Percentiles rank a stretch among this genome's conserved stretches.
Evolutionary conservation across 2,797 vertebrate species (phyloP).

Genomic region (Carcharodon carcharias): DNA sequence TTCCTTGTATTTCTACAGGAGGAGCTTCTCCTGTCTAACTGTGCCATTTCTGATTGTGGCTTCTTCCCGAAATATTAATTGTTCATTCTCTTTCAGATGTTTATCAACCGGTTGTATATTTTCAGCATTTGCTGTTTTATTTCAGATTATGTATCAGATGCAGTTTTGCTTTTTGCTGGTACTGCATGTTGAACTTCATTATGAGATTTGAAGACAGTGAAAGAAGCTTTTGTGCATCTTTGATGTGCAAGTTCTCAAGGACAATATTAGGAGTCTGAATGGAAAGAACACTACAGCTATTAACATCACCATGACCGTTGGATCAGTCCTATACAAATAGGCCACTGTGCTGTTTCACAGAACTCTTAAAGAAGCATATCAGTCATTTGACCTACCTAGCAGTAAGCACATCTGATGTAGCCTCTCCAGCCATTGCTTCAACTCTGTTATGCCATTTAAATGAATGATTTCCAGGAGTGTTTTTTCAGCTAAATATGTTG

Average conservation of each 20-base stretch:
- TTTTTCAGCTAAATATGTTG: slow-evolving; percentile 45
- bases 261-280: slow-evolving; percentile 8
- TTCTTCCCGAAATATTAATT: not conserved
- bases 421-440: slow-evolving; percentile 52
- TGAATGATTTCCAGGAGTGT: slow-evolving; percentile 48
- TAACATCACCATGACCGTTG: slow-evolving; percentile 2
- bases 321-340: slow-evolving; percentile 45
- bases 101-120: not conserved
- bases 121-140: not conserved
- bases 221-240: slow-evolving; percentile 27
- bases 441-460: slow-evolving; percentile 52
- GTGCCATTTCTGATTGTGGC: not conserved
- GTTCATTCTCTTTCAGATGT: not conserved
- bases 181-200: slow-evolving; percentile 8
- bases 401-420: slow-evolving; percentile 55
- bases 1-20: not conserved
- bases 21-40: not conserved
- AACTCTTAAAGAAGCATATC: slow-evolving; percentile 50
- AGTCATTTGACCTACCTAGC: slow-evolving; percentile 57
- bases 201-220: slow-evolving; percentile 24
- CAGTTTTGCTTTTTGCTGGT: not conserved
- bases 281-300: slow-evolving; percentile 22
- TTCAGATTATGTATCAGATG: not conserved
- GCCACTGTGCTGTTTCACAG: slow-evolving; percentile 51
- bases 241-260: slow-evolving; percentile 29